A percentile compares a stretch with the other conserved stretches of the same genome.
Evolutionary conservation across 2,113 vertebrate genomes (phyloP).

Genomic region (Caracal caracal): DNA sequence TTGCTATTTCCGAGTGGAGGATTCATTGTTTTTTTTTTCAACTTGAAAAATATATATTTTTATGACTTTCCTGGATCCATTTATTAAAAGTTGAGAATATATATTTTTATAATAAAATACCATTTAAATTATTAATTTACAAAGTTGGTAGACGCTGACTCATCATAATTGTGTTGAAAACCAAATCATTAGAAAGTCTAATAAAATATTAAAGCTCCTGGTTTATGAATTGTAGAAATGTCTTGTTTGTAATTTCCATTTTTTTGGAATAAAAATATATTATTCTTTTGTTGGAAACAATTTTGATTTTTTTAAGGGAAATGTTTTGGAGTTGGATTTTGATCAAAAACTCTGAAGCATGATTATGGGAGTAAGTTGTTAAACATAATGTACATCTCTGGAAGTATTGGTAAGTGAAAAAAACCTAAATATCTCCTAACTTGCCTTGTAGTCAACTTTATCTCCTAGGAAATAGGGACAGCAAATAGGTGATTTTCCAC

Average conservation of each 20-base stretch:
- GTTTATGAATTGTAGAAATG: background rate
- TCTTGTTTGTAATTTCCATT: background rate
- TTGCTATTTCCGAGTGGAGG: background rate
- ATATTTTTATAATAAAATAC: background rate
- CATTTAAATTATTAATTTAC: constrained; percentile 16
- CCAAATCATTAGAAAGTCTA: background rate
- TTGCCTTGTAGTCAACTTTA: background rate
- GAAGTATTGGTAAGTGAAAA: background rate
- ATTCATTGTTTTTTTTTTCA: background rate
- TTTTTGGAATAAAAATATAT: background rate
- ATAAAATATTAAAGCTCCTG: background rate
- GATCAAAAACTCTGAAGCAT: background rate
- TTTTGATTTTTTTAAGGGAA: background rate
- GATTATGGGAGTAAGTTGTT: background rate
- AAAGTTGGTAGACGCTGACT: background rate
- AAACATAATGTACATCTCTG: background rate
- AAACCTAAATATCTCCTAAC: background rate
- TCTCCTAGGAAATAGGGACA: background rate
- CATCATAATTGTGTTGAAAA: background rate
- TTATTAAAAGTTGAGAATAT: background rate
- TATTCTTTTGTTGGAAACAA: background rate
- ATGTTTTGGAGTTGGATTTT: background rate
- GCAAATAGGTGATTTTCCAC: background rate
- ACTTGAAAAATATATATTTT: background rate
- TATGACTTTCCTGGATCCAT: background rate